Evolutionary conservation across 2,113 vertebrate species (phyloP), one percentile per base, ranked within the genome.

Genomic region (Seriola aureovittata): DNA sequence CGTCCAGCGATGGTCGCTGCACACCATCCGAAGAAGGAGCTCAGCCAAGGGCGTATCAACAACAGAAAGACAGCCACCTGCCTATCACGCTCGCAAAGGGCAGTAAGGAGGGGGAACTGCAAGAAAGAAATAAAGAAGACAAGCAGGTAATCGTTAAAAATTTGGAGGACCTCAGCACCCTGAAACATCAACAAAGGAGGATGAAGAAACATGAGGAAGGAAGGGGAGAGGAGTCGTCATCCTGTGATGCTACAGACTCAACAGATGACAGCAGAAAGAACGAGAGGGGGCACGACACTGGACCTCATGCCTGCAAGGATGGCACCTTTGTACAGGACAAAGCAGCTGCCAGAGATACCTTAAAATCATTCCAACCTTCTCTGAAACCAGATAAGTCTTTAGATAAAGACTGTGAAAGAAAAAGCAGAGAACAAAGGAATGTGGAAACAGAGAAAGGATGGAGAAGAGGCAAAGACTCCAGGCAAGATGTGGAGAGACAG

Each of bases 201-300:
- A 94, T 93, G 75, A 96, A 96, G 67, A 97, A 96, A 88, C 94
- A 92, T 0, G 95, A 96, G 4, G 95, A 95, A 94, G 77, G 95
- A 96, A n/a, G 38, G 71, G 87, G 90, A 1, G 96, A 97, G 10
- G 95, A 97, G 38, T 92, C 0, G 83, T 97, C 84, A 68, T 91
- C 3, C 3, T 93, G 94, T 75, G 91, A 94, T 25, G 96, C 85
- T 14, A 86, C 93, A 0, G 96, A 95, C 64, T 84, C 94, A 17
- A 80, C 93, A 32, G 95, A 96, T 8, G 90, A 94, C 3, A 78
- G 91, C 0, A 95, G 95, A 29, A 97, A 96, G 40, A 95, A 97
- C 40, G 96, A 96, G 0, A 92, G 80, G 95, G 38, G 80, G 89
- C 0, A 36, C 94, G 4, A 93, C 96, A 78, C 92, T 95, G 85